Base-by-base conservation (phyloP, 2,797 vertebrate genomes). In the Scolopax bukidnonensis region DNA sequence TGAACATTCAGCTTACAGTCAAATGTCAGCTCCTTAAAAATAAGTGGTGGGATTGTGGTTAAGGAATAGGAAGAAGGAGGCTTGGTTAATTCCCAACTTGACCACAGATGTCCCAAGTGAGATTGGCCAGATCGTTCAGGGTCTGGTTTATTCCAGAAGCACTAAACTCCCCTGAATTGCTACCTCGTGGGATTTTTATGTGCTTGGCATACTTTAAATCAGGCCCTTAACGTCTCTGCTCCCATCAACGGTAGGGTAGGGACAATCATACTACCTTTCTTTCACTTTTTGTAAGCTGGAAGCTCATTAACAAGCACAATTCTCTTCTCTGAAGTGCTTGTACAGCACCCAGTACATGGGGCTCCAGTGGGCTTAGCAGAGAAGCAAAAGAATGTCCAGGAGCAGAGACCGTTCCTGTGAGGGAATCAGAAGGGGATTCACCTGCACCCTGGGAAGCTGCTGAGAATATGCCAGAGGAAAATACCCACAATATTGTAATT, bases 11-110 rank as follows among this genome's bases (percentile, higher is more conserved):
- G 53, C 61, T 94, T 40, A 32, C 63, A 84, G 90, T 68, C 68
- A 75, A 95, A 94, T 69, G 59, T 88, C 92, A 96, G 64, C 63
- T 74, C 25, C 93, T 93, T 77, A 88, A 84, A 95, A 75, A 71
- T 60, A 63, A 82, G 48, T 20, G 11, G 16, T 3, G 90, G 69
- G 61, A 32, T 84, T 57, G 77, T 87, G 77, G 86, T 87, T 90
- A 73, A 90, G 70, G 40, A 92, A 70, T 33, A 38, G 33, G 33
- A 95, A 64, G 59, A 43, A 69, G 82, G 3, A 1, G 20, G 43
- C 11, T 63, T 6, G 2, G n/a, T 41, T 64, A 96, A 78, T 74
- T 82, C 67, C 60, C 77, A 90, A 59, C 67, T 91, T 0, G 0
- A 83, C 67, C 70, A 93, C 87, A 65, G 36, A 53, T 17, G 50